Conservation (phyloP, 2,888 invertebrate species). For the Drosophila nr. perissopoda region DNA sequence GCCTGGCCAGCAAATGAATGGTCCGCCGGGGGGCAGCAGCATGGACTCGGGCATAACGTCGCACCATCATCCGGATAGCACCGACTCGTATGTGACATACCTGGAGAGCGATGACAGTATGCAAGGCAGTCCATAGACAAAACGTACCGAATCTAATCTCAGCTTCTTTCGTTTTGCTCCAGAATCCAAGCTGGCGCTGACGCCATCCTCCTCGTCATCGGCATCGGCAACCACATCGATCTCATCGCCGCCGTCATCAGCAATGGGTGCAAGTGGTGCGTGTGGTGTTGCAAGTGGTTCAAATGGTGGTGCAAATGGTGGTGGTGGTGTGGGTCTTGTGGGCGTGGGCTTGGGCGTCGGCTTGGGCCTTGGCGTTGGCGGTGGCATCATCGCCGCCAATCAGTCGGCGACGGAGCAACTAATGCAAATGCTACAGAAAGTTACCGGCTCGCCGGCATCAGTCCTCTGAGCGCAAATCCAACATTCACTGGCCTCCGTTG, state of each 20-base stretch:
- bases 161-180: conserved; percentile 84
- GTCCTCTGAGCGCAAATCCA: conserved; percentile 64
- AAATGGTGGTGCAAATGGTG: background rate
- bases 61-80: conserved; percentile 91
- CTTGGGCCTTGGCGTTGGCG: conserved; percentile 41
- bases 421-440: conserved; percentile 84
- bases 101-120: conserved; percentile 94
- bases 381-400: conserved; percentile 44
- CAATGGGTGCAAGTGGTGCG: conserved; percentile 31
- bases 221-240: conserved; percentile 79
- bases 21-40: conserved; percentile 85
- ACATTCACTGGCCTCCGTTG: conserved; percentile 28
- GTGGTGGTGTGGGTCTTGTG: conserved; percentile 45
- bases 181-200: conserved; percentile 84
- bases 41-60: conserved; percentile 86
- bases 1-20: conserved; percentile 86
- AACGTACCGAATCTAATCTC: conserved; percentile 84
- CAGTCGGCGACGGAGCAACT: conserved; percentile 84
- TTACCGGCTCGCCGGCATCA: conserved; percentile 76
- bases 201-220: conserved; percentile 80
- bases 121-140: conserved; percentile 89
- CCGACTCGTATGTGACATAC: conserved; percentile 95
- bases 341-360: conserved; percentile 53
- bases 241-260: conserved; percentile 79
- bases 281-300: conserved; percentile 22